Conservation (phyloP, 37 sponge, comb jelly and placozoan genomes). For the Mnemiopsis leidyi region DNA sequence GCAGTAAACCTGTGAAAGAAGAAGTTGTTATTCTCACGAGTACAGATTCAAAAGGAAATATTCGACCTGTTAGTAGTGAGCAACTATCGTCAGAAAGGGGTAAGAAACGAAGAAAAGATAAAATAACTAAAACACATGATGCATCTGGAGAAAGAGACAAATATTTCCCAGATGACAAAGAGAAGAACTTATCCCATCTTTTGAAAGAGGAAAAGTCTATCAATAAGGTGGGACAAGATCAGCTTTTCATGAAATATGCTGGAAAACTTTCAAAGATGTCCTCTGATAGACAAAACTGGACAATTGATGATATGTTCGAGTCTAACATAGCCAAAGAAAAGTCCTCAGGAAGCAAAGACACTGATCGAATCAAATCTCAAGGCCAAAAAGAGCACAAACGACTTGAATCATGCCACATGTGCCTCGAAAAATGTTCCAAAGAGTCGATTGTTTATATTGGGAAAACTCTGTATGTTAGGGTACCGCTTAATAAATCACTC, state of each 20-base stretch:
- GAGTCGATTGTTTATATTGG: conserved; percentile 81
- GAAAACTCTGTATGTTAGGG: conserved; percentile 73
- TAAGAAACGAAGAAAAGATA: not conserved
- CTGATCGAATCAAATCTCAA: conserved; percentile 51
- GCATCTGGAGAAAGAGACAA: conserved; percentile 66
- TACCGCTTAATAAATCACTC: conserved; percentile 78
- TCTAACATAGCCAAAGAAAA: conserved; percentile 62
- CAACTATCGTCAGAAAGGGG: not conserved
- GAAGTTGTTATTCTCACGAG: conserved; percentile 71
- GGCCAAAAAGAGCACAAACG: conserved; percentile 67
- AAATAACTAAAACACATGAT: not conserved
- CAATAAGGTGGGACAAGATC: conserved; percentile 71
- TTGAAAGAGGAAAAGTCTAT: conserved; percentile 31
- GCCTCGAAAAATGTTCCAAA: conserved; percentile 75
- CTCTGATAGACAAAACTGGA: conserved; percentile 69
- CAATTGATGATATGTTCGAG: conserved; percentile 84
- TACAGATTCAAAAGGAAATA: conserved; percentile 73
- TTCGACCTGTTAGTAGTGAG: conserved; percentile 63
- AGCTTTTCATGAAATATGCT: conserved; percentile 50
- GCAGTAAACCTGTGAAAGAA: not conserved
- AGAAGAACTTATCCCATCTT: conserved; percentile 69
- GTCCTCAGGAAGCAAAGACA: conserved; percentile 54
- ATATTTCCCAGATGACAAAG: conserved; percentile 79
- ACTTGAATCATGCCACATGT: conserved; percentile 67
- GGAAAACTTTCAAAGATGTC: conserved; percentile 51